Base-by-base conservation (phyloP, 2,888 invertebrate genomes). In the Cacoxenus indagator region DNA sequence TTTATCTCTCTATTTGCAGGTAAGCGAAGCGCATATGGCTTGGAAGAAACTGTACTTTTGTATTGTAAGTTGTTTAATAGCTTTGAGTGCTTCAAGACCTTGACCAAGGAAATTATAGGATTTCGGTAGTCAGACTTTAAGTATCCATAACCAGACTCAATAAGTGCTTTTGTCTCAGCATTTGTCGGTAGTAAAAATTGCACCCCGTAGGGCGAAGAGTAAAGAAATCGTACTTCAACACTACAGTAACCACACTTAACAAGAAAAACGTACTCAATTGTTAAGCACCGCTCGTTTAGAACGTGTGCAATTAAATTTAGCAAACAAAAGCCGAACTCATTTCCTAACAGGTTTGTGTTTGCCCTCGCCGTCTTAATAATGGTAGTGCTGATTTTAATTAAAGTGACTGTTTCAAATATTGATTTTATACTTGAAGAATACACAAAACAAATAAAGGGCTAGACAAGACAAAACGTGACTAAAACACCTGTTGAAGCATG, bases 1-100 rank as follows among this genome's bases (percentile, higher is more conserved):
- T 73, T 72, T 70, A 72, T 72, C 72, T 43, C 19, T 37, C 64
- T 75, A 75, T 65, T 83, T 83, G 45, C 82, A 81, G 80, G 80
- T 81, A 75, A 81, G 80, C 78, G 68, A 67, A 73, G 19, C n/a
- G 11, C 9, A 59, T 59, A 26, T 59, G 19, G 14, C 31, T 62
- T 62, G 29, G 61, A 19, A 24, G 43, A n/a, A 45, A 62, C 59
- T 62, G n/a, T 62, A 62, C 45, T 19, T 55, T 11, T 37, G 37
- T 37, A 37, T 14, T 37, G 37, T 37, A 37, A 37, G 37, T 37
- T 37, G 37, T 37, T 37, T 31, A 31, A 6, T 31, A 31, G 9
- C 4, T 4, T 31, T 31, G 9, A 31, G n/a, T n/a, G n/a, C n/a
- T n/a, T n/a, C n/a, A n/a, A n/a, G n/a, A n/a, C n/a, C n/a, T n/a